Evolutionary conservation across 1,140 invertebrate species (phyloP).

Genomic region (Holotrichia oblita): DNA sequence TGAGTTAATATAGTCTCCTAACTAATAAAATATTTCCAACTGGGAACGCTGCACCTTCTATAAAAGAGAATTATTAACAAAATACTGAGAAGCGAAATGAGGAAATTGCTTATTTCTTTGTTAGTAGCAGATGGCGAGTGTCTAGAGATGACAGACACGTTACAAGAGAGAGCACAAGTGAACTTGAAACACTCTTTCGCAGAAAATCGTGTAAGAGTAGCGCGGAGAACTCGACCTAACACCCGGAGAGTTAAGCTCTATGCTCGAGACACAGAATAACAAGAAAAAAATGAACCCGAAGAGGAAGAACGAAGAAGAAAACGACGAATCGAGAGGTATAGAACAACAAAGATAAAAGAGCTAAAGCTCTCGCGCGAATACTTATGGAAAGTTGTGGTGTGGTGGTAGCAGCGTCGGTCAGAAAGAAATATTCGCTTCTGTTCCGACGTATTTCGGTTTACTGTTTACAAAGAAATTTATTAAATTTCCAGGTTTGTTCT

Average conservation of each 20-base stretch:
- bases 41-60: not conserved
- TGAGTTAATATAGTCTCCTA: not conserved
- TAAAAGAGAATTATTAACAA: slow-evolving; percentile 23
- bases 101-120: slow-evolving; percentile 30
- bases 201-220: too few species aligned
- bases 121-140: not conserved
- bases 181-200: slow-evolving; percentile 7
- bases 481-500: slow-evolving; percentile 38
- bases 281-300: not conserved
- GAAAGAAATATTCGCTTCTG: slow-evolving; percentile 5
- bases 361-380: not conserved
- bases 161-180: not conserved
- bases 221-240: not conserved
- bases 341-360: slow-evolving; percentile 29
- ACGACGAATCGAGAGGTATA: not conserved
- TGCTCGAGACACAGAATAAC: not conserved
- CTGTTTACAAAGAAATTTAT: slow-evolving; percentile 41
- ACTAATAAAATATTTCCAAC: slow-evolving; percentile 21
- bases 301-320: not conserved
- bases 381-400: slow-evolving; percentile 18
- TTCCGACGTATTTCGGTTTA: slow-evolving; percentile 33
- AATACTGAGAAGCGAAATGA: not conserved
- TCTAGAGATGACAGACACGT: not conserved
- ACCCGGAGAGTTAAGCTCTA: not conserved
- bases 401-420: not conserved